Base-by-base conservation (phyloP, 2,888 invertebrate species). In the Rhamnusium bicolor region DNA sequence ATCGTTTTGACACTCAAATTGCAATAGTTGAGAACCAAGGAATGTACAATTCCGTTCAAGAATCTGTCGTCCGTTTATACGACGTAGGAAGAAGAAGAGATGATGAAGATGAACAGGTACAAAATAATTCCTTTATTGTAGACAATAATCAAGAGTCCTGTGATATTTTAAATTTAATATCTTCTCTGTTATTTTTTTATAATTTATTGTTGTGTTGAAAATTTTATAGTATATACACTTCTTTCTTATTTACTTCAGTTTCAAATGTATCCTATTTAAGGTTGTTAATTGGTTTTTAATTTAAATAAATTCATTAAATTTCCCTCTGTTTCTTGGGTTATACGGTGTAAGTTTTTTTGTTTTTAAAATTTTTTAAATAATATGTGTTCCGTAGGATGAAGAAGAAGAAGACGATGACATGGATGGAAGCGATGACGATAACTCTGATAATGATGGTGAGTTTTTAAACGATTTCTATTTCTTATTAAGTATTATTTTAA, bases 11-110 rank as follows among this genome's bases (percentile, higher is more conserved):
- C 82, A 94, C 94, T 29, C 95, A 96, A 87, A 93, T 98, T 76
- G 96, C 96, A 0, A 90, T 98, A 0, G 96, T 98, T 0, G 98
- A 98, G 90, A 96, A 96, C 88, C 92, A 94, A 85, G 94, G 95
- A 0, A 92, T 94, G 80, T 96, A 94, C 85, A 94, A 95, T 72
- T 92, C 94, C 75, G 92, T 95, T 76, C 95, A 96, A 85, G 98
- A 98, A 89, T 96, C 96, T 1, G 93, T 95, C 78, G 96, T 98
- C 71, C 92, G 96, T 81, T 89, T 98, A 12, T 98, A 98, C 87
- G 97, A 98, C 85, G 95, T 98, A 18, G 98, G 98, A 0, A 90
- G 97, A 76, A 91, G 93, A 84, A 90, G 96, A 82, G 95, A 95
- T 85, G 95, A 95, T 84, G 97, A 97, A 79, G 97, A 98, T 82